Evolutionary conservation across 2,113 vertebrate species (phyloP).

Genomic region (Apistogramma diplotaenia): DNA sequence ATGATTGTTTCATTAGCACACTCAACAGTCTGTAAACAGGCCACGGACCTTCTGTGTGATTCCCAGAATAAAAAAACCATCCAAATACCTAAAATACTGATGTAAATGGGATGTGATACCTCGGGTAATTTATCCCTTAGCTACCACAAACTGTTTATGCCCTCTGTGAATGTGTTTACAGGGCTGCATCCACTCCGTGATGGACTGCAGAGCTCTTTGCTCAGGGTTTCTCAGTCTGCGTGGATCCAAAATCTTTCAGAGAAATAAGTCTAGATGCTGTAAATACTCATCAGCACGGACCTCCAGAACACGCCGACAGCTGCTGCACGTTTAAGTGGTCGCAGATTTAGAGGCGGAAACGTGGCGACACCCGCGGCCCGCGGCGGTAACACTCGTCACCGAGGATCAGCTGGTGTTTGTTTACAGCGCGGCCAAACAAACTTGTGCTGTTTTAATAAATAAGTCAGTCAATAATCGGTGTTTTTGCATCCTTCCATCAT

Average conservation of each 20-base stretch:
- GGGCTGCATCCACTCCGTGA: not conserved
- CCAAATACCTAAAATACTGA: not conserved
- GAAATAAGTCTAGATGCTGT: not conserved
- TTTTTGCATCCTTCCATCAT: not conserved
- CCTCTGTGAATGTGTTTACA: constrained; percentile 27
- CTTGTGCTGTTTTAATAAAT: not conserved
- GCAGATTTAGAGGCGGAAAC: not conserved
- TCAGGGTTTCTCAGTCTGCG: not conserved
- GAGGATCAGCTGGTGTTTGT: not conserved
- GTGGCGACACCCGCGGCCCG: not conserved
- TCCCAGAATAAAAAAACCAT: not conserved
- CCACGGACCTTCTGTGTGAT: not conserved
- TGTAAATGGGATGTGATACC: not conserved
- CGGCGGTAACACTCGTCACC: not conserved
- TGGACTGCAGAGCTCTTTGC: constrained; percentile 6
- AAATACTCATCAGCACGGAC: no score
- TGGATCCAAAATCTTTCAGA: not conserved
- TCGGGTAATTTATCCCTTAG: not conserved
- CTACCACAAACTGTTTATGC: constrained; percentile 16
- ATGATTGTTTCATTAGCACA: not conserved
- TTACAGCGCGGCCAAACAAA: not conserved
- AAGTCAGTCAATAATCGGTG: not conserved
- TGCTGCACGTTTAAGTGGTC: not conserved
- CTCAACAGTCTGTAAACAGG: not conserved
- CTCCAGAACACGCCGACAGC: not conserved